These are phyloP conservation scores for Halichoeres trimaculatus DNA, from an alignment of 2,113 vertebrate genomes.

Conservation along the genomic window DNA sequence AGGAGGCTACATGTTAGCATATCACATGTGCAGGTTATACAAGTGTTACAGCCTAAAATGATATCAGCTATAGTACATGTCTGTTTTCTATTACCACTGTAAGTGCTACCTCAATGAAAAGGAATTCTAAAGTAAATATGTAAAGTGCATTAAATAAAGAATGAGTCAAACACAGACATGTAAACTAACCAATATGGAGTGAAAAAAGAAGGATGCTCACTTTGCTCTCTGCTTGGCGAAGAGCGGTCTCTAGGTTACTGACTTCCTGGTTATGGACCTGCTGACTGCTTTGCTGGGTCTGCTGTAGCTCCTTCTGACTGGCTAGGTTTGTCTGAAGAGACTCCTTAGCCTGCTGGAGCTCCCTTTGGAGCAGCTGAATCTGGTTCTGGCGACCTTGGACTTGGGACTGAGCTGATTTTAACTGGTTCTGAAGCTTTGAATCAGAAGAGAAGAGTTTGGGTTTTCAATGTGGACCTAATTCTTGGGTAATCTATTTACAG, in stretches of 20 bases:
- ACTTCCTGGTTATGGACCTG: slow-evolving; percentile 84
- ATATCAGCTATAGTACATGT: too few relatives aligned
- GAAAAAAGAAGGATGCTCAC: slow-evolving; percentile 53
- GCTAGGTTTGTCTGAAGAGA: slow-evolving; percentile 61
- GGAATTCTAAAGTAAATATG: too few relatives aligned
- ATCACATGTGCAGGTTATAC: too few relatives aligned
- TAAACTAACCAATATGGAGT: not conserved
- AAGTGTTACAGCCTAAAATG: too few relatives aligned
- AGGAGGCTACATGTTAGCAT: not conserved
- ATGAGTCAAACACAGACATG: not conserved
- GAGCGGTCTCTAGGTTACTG: slow-evolving; percentile 85
- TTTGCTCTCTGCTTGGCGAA: slow-evolving; percentile 88
- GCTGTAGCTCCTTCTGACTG: slow-evolving; percentile 72
- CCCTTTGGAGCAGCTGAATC: slow-evolving; percentile 70
- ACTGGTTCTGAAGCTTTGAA: slow-evolving; percentile 69
- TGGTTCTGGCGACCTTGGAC: slow-evolving; percentile 71
- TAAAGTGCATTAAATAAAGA: too few relatives aligned
- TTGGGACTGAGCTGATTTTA: slow-evolving; percentile 65
- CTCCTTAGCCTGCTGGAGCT: slow-evolving; percentile 75
- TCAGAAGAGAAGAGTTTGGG: not conserved
- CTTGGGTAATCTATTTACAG: not conserved
- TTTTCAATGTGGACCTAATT: not conserved
- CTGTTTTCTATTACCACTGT: too few relatives aligned
- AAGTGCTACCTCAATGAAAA: too few relatives aligned
- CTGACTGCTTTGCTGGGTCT: slow-evolving; percentile 58